Conservation (phyloP, 2,797 vertebrate species). For the Spinus pinus region DNA sequence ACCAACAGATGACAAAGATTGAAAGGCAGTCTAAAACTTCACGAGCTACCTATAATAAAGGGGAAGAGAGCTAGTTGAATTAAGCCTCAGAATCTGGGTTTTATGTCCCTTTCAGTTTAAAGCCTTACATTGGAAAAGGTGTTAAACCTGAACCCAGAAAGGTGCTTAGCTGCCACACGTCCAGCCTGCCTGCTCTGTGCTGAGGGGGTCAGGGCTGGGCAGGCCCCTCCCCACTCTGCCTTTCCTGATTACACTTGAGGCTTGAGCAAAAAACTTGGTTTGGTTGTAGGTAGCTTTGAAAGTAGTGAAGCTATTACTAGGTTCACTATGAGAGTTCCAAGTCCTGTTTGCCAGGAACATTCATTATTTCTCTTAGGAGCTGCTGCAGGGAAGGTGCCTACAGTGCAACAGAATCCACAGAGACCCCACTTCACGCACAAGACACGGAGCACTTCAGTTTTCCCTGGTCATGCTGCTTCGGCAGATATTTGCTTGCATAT, state of each 20-base stretch:
- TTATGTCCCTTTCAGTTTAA: background rate
- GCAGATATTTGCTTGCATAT: background rate
- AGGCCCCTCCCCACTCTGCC: background rate
- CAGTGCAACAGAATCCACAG: background rate
- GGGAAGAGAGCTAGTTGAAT: background rate
- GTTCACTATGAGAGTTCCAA: background rate
- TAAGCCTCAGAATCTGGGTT: background rate
- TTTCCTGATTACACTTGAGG: background rate
- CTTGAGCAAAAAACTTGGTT: background rate
- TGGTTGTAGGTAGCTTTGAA: background rate
- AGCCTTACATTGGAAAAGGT: background rate
- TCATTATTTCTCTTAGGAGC: background rate
- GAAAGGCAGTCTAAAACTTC: slow-evolving; percentile 1
- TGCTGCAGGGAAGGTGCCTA: background rate
- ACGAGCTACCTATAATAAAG: background rate
- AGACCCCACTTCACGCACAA: background rate
- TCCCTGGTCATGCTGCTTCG: background rate
- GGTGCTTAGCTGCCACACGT: accelerated
- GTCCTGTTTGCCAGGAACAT: background rate
- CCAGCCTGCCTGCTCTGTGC: background rate
- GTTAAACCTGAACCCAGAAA: background rate
- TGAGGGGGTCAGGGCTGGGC: background rate
- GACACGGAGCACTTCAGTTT: accelerated
- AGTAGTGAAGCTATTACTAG: background rate
- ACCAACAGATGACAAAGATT: background rate